A percentile compares a stretch with the other conserved stretches of the same genome.
These are phyloP conservation scores for Microcebus lehilahytsara DNA, from an alignment of 2,113 vertebrate genomes.

Conservation along the genomic window DNA sequence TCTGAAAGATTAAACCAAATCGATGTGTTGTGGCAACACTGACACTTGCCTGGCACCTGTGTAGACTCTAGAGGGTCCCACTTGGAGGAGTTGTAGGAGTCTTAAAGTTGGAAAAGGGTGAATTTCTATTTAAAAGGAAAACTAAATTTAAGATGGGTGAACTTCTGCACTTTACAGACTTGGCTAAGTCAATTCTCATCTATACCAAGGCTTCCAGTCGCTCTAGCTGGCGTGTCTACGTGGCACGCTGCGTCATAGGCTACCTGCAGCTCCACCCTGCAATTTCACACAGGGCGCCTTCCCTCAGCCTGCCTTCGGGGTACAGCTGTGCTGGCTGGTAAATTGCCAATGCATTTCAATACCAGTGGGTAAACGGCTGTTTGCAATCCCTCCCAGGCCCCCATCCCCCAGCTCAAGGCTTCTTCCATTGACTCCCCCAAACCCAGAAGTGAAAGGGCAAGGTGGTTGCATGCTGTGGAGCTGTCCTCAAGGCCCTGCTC, in stretches of 20 bases:
- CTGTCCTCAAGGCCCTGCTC: background rate
- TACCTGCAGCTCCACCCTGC: background rate
- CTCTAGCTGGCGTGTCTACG: background rate
- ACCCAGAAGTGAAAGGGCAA: background rate
- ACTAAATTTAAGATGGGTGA: background rate
- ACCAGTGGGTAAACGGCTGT: background rate
- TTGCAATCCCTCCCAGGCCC: background rate
- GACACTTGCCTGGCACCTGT: too few relatives aligned
- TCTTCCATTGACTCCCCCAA: background rate
- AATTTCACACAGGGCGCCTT: background rate
- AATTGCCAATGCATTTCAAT: background rate
- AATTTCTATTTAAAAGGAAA: background rate
- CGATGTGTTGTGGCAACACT: fast-evolving
- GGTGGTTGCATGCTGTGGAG: too few relatives aligned
- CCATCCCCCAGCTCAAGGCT: background rate
- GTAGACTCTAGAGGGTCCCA: background rate
- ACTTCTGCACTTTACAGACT: background rate
- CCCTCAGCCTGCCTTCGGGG: background rate
- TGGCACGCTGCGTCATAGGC: background rate
- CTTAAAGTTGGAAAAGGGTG: background rate
- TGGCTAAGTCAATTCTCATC: background rate
- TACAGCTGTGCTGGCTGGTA: background rate
- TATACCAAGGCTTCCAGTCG: background rate
- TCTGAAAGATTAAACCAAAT: background rate
- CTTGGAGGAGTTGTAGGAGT: background rate